Evolutionary conservation across 2,888 invertebrate species (phyloP), one percentile per base, ranked within the genome.

Genomic region (Coecobrya sp.): DNA sequence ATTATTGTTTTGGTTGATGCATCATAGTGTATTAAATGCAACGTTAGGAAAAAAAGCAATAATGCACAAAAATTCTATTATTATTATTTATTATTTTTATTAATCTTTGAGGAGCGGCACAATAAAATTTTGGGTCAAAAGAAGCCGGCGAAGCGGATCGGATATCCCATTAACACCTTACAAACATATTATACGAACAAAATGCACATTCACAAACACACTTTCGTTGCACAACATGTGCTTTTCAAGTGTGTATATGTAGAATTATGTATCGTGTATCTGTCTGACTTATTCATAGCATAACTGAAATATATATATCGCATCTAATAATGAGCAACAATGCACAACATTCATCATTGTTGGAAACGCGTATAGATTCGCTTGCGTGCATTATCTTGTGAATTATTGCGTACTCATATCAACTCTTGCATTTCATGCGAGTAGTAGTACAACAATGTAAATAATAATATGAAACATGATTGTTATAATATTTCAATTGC

Each of bases 101-200:
- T 27, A 62, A 76, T 25, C 19, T 52, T 25, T 62, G 68, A 86
- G 81, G 81, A 91, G 86, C 81, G 55, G 76, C 73, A 62, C 59
- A 22, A 65, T 49, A 76, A 87, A 68, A 91, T 93, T 93, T 94
- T 94, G 91, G 94, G 94, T 94, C 94, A 94, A 92, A 93, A 93
- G 91, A 87, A 94, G 90, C 92, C 93, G 92, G 89, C 93, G 94
- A 94, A 93, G 94, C 94, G 93, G 92, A 93, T 93, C 94, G 89
- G 88, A 90, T 93, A 79, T 88, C 68, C 86, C 87, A 86, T 91
- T 91, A 91, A 79, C 91, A 91, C 86, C 86, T 86, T 91, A 86
- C 86, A 45, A 88, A 55, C 68, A 76, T 55, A 82, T 84, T 81
- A 36, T 70, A 19, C 25, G 27, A 4, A 45, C 22, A 25, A 79